Conservation (phyloP, 1,140 invertebrate species). For the Pectinophora gossypiella region DNA sequence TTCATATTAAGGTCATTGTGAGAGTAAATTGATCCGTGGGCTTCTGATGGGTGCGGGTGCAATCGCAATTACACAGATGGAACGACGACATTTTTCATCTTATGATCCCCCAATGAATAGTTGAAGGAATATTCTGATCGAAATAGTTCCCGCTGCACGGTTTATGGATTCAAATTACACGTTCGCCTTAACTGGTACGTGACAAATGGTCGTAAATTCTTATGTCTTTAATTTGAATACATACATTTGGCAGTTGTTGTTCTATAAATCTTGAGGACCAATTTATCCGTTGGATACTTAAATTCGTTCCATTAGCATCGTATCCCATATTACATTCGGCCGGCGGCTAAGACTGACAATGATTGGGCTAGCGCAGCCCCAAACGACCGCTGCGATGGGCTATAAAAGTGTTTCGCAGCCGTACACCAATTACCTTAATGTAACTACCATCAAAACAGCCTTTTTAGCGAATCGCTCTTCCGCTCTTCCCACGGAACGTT, state of each 20-base stretch:
- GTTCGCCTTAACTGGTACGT: conserved; percentile 6
- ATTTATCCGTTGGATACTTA: conserved; percentile 46
- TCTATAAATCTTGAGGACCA: conserved; percentile 54
- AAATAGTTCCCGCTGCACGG: background rate
- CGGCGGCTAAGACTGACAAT: conserved; percentile 52
- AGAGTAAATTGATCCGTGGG: conserved; percentile 58
- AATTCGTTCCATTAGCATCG: conserved; percentile 58
- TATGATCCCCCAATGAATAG: conserved; percentile 24
- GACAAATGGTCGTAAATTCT: conserved; percentile 21
- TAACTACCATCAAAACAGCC: conserved; percentile 63
- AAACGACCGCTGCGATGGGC: conserved; percentile 51
- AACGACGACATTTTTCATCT: conserved; percentile 36
- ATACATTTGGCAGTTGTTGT: conserved; percentile 40
- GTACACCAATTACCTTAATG: conserved; percentile 69
- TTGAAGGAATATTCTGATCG: conserved; percentile 20
- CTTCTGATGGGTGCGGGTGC: conserved; percentile 38
- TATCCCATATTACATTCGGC: conserved; percentile 50
- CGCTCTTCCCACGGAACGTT: conserved; percentile 48
- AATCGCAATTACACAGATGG: conserved; percentile 28
- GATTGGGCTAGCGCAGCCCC: conserved; percentile 47
- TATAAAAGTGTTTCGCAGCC: conserved; percentile 63
- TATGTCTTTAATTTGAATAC: conserved; percentile 35
- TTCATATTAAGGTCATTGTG: conserved; percentile 63
- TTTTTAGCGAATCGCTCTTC: conserved; percentile 55
- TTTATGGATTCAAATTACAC: conserved; percentile 22